Conservation (phyloP, 1,140 invertebrate genomes). For the Drosophila kurseongensis region DNA sequence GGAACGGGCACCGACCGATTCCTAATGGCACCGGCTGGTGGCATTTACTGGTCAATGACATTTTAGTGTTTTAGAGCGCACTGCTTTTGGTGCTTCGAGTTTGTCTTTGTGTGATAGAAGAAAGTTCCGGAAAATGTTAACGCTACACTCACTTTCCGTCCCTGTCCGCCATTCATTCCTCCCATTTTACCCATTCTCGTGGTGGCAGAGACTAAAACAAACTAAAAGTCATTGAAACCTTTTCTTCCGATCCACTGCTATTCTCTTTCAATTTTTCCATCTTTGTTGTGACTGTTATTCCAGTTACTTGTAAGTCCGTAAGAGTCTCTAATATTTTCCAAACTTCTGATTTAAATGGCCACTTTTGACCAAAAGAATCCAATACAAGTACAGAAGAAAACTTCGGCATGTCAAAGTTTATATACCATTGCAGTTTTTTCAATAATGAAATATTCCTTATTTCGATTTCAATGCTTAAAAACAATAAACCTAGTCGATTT, state of each 20-base stretch:
- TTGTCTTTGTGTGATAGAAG: constrained; percentile 58
- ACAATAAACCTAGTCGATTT: no score
- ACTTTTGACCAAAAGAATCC: no score
- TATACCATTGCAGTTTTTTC: no score
- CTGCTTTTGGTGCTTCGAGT: constrained; percentile 17
- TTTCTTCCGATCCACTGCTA: constrained; percentile 63
- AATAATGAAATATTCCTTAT: no score
- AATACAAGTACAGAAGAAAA: no score
- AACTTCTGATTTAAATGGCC: no score
- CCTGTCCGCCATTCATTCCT: constrained; percentile 13
- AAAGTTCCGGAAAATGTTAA: constrained; percentile 73
- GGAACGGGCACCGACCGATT: constrained; percentile 34
- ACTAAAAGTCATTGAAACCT: constrained; percentile 54
- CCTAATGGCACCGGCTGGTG: constrained; percentile 55
- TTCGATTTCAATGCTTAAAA: no score
- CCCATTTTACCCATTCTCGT: constrained; percentile 11
- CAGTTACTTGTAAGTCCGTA: no score
- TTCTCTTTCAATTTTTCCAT: constrained; percentile 5
- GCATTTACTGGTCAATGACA: constrained; percentile 81
- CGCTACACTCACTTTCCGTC: constrained; percentile 50
- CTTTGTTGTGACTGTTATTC: constrained; percentile 14
- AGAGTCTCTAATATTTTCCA: no score
- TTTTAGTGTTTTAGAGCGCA: constrained; percentile 57
- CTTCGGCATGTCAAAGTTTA: no score
- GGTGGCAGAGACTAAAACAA: constrained; percentile 51